Evolutionary conservation across 2,888 invertebrate species (phyloP), one percentile per base, ranked within the genome.

Genomic region (Andricus curvator): DNA sequence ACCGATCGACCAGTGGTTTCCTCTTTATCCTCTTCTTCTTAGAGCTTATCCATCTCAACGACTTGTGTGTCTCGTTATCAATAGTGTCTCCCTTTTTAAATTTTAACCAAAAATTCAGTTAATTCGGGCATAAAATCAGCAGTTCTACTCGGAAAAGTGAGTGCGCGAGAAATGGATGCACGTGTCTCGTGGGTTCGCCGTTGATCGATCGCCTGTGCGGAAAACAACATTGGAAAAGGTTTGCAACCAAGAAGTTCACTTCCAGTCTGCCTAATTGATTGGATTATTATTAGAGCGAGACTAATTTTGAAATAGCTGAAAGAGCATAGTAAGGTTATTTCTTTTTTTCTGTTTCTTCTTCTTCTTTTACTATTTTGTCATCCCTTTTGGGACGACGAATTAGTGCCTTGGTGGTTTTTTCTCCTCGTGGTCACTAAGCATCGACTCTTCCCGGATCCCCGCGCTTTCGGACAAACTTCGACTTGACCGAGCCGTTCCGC

Each of bases 121-220:
- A 5, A 70, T 70, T 70, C 20, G 29, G 20, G n/a, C 20, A 33
- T 70, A 9, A 15, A 70, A 51, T 70, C 33, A 70, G 20, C 20
- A 51, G 60, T 37, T 74, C 56, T 29, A 33, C n/a, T 56, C 22
- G 33, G 48, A 78, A 68, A 74, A 74, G 84, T 84, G 83, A 81
- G 79, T 82, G 80, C 82, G 78, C 79, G 80, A 84, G 79, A 85
- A 84, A 83, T 80, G 82, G 80, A 78, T 81, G 83, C 85, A 85
- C 85, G 85, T 85, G 85, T 84, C 82, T 80, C 76, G 48, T 77
- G 78, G 82, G 76, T 80, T 80, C 77, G 80, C 78, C 20, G 80
- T 25, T 51, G 68, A 80, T 64, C 84, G 81, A 83, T 85, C 81
- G 81, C 44, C 68, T 64, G 51, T 51, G 56, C 77, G 81, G 79